phyloP scores from a whole-genome alignment of 2,113 vertebrate species.

The Calonectris borealis region DNA sequence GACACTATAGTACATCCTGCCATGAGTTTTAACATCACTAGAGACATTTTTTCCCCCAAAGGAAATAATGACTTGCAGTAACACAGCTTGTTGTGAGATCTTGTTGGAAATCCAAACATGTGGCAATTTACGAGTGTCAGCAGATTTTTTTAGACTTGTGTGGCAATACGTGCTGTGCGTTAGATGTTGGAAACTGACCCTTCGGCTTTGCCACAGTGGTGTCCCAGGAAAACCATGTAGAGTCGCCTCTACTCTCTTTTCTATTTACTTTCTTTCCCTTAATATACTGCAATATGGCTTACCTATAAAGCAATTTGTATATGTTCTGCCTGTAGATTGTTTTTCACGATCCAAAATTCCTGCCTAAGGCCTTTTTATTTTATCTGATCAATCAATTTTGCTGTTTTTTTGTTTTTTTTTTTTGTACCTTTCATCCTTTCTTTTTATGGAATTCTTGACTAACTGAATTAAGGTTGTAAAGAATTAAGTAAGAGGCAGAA shows the following conservation, averaged over 20 bases:
- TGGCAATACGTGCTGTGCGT: conserved; percentile 54
- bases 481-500: neutral
- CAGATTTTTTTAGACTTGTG: conserved; percentile 39
- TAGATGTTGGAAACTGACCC: conserved; percentile 68
- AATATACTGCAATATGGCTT: neutral
- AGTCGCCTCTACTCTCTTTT: conserved; percentile 7
- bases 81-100: conserved; percentile 65
- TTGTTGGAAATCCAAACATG: conserved; percentile 71
- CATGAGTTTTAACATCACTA: conserved; percentile 39
- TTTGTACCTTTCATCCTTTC: neutral
- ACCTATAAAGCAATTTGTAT: neutral
- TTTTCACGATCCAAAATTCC: neutral
- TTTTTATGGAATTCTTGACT: neutral
- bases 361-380: neutral
- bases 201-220: conserved; percentile 53
- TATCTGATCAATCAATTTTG: neutral
- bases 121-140: conserved; percentile 69
- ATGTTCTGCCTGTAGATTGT: neutral
- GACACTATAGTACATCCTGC: conserved; percentile 49
- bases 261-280: neutral
- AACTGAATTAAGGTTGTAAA: neutral
- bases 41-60: conserved; percentile 18
- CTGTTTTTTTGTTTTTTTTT: neutral
- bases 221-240: conserved; percentile 33
- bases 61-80: conserved; percentile 69